Conservation (phyloP, 92 coral and sea anemone species). For the Porites evermanni region DNA sequence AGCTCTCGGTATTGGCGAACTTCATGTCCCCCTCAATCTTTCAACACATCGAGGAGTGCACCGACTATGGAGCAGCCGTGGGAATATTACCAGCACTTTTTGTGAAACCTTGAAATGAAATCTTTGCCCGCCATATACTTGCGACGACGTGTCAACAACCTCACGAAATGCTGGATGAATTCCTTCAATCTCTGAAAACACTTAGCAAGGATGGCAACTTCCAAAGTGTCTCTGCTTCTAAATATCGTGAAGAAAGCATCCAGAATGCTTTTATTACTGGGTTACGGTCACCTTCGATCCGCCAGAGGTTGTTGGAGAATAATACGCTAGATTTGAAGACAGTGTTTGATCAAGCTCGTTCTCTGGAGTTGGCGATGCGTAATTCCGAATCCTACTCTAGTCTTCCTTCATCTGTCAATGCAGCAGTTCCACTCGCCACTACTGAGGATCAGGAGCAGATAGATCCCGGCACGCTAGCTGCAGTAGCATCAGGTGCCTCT, state of each 20-base stretch:
- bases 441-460: too few relatives aligned
- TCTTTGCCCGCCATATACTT: constrained; percentile 26
- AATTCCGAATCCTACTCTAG: too few relatives aligned
- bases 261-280: constrained; percentile 60
- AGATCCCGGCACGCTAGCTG: too few relatives aligned
- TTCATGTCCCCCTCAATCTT: constrained; percentile 42
- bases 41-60: constrained; percentile 50
- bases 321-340: not conserved
- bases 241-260: not conserved
- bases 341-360: too few relatives aligned
- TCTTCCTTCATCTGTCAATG: too few relatives aligned
- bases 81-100: constrained; percentile 9
- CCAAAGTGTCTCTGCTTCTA: too few relatives aligned
- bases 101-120: not conserved
- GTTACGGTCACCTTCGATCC: constrained; percentile 37
- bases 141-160: constrained; percentile 44
- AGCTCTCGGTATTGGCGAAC: constrained; percentile 22
- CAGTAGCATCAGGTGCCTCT: too few relatives aligned
- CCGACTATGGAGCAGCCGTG: constrained; percentile 43
- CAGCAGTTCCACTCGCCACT: too few relatives aligned
- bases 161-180: constrained; percentile 8
- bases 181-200: not conserved
- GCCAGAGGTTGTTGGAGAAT: constrained; percentile 49
- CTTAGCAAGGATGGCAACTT: too few relatives aligned
- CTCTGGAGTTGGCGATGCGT: too few relatives aligned